Evolutionary conservation across 2,888 invertebrate species (phyloP), one percentile per base, ranked within the genome.

Genomic region (Tillus elongatus): DNA sequence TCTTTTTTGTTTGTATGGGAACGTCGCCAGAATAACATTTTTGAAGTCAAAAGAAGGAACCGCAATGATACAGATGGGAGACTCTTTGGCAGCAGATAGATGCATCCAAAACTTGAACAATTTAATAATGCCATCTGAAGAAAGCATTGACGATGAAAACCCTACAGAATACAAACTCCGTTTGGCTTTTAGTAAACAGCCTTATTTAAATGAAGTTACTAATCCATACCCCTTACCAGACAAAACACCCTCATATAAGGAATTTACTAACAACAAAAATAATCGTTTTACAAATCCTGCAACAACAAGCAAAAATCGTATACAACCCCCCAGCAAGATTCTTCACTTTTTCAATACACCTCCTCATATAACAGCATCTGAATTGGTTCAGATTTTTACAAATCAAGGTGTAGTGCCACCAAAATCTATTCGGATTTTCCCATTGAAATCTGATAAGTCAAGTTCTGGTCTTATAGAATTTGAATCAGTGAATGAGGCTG

Each of bases 311-410:
- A 96, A 97, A 75, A 98, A 98, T 72, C 82, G 95, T 63, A 93
- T 97, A 73, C 90, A 90, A 67, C 89, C 91, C 61, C 93, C 95
- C 33, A 89, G 92, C 53, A 93, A 86, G 82, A 90, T 92, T 59
- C 75, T 98, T 50, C 97, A 98, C 66, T 98, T 95, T 75, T 98
- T 93, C 77, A 98, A 98, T 71, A 95, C 96, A 43, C 97, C 98
- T 37, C 92, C 93, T 24, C 88, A 86, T 63, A 82, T 96, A 53
- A 82, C 85, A 42, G 95, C 96, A 64, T 89, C 88, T 13, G 87
- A 91, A 63, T 73, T 97, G 55, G 76, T 86, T 58, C 81, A 87
- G 66, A 84, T 95, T 51, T 92, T 96, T 70, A 73, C 77, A 52
- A 88, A 89, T 57, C 83, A 82, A 59, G 86, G 83, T 49, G 87